Conservation (phyloP, 1,140 invertebrate genomes). For the Aleiodes sp. region DNA sequence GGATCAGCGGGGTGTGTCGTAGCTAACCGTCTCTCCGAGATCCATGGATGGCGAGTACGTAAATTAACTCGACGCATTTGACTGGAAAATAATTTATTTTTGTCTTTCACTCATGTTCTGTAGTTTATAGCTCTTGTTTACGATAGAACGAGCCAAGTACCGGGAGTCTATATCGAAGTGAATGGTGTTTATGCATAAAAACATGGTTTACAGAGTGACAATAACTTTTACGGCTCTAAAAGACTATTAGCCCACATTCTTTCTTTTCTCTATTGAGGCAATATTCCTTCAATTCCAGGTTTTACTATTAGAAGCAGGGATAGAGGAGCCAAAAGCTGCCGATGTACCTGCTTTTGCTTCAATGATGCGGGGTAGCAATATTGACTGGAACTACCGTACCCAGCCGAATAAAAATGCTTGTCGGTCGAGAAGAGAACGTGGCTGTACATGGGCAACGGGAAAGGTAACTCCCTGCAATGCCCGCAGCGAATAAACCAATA, state of each 20-base stretch:
- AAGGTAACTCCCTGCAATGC: constrained; percentile 61
- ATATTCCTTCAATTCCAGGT: constrained; percentile 40
- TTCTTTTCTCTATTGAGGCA: too few relatives aligned
- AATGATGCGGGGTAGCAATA: constrained; percentile 62
- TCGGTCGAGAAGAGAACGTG: constrained; percentile 65
- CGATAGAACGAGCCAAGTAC: background rate
- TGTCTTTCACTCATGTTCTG: background rate
- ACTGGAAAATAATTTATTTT: background rate
- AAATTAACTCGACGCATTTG: background rate
- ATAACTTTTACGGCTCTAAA: background rate
- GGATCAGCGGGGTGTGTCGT: constrained; percentile 76
- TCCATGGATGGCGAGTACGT: constrained; percentile 64
- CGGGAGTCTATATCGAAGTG: background rate
- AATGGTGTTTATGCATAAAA: background rate
- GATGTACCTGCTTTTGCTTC: constrained; percentile 63
- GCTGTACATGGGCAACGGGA: constrained; percentile 63
- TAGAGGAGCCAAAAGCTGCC: constrained; percentile 59
- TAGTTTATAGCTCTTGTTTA: background rate
- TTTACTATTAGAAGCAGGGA: constrained; percentile 65
- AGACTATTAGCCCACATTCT: too few relatives aligned
- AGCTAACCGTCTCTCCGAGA: constrained; percentile 71
- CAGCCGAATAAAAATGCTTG: constrained; percentile 74
- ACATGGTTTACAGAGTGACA: background rate
- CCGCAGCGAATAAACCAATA: background rate
- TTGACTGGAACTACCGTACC: constrained; percentile 71